Evolutionary conservation across 2,113 vertebrate genomes (phyloP).

Genomic region (Oreochromis tanganicae): DNA sequence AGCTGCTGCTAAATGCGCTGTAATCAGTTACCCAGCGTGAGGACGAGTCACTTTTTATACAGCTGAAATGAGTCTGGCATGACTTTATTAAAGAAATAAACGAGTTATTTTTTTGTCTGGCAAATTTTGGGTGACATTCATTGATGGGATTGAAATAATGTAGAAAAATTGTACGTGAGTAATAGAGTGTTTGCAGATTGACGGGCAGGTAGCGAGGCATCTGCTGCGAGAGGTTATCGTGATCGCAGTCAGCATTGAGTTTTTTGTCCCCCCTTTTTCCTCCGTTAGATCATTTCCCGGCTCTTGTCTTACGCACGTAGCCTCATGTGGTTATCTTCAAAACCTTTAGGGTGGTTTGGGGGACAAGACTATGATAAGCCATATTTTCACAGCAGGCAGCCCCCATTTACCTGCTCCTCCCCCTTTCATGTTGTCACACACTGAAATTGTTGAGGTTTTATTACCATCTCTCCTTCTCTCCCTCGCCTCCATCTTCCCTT

Average conservation of each 20-base stretch:
- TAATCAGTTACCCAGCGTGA: conserved; percentile 12
- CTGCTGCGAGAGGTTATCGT: not conserved
- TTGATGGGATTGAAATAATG: not conserved
- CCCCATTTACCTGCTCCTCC: conserved; percentile 19
- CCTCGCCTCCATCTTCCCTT: not conserved
- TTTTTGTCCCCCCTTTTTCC: conserved; percentile 13
- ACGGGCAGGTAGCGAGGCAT: not conserved
- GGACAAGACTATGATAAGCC: conserved; percentile 27
- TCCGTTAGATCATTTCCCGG: conserved; percentile 3
- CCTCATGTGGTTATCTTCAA: conserved; percentile 13
- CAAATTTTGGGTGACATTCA: not conserved
- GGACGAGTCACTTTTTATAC: not conserved
- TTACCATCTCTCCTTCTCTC: not conserved
- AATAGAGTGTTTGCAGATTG: not conserved
- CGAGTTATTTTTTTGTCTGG: not conserved
- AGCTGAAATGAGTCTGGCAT: not conserved
- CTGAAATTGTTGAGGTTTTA: conserved; percentile 37
- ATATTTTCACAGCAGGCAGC: conserved; percentile 8
- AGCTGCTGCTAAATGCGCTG: conserved; percentile 2
- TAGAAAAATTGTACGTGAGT: not conserved
- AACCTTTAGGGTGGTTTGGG: conserved; percentile 14
- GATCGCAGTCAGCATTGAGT: conserved; percentile 25
- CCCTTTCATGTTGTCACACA: conserved; percentile 30
- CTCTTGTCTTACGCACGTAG: not conserved
- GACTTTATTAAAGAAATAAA: not conserved